These are phyloP conservation scores for Oncorhynchus nerka DNA, from an alignment of 2,113 vertebrate genomes.

Conservation along the genomic window DNA sequence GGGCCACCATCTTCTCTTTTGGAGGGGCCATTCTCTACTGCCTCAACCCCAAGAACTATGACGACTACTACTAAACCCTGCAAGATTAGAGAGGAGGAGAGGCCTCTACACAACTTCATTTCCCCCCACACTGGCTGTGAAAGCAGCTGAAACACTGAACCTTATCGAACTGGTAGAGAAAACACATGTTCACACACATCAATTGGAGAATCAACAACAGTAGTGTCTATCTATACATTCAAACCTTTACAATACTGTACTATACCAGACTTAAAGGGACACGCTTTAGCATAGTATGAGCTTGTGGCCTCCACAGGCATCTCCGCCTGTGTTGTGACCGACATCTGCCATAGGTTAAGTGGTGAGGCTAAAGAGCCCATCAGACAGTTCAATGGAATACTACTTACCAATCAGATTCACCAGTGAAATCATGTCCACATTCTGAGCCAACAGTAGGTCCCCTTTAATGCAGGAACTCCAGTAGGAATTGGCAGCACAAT, in stretches of 20 bases:
- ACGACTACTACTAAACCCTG: slow-evolving; percentile 91
- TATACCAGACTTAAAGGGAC: neutral
- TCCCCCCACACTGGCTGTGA: slow-evolving; percentile 69
- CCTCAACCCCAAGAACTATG: slow-evolving; percentile 98
- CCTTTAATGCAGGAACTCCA: slow-evolving; percentile 40
- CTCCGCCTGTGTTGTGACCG: too few species aligned
- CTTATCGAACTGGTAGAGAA: too few species aligned
- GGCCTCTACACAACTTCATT: slow-evolving; percentile 36
- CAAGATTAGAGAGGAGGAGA: slow-evolving; percentile 6
- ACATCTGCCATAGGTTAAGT: too few species aligned
- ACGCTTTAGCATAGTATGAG: slow-evolving; percentile 30
- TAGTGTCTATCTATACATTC: slow-evolving; percentile 1
- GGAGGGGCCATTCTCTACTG: slow-evolving; percentile 97
- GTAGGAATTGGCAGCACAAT: slow-evolving; percentile 45
- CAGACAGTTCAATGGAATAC: slow-evolving; percentile 7
- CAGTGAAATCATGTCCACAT: slow-evolving; percentile 6
- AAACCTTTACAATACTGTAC: neutral
- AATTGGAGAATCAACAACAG: slow-evolving; percentile 14
- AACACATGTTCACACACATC: slow-evolving; percentile 5
- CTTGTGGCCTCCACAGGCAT: neutral
- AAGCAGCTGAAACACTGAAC: too few species aligned
- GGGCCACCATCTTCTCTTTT: slow-evolving; percentile 98
- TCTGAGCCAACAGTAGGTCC: neutral
- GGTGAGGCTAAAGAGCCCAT: slow-evolving; percentile 16
- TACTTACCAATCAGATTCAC: neutral